Evolutionary conservation across 2,797 vertebrate species (phyloP).

Genomic region (Acestrorhynchus altus): DNA sequence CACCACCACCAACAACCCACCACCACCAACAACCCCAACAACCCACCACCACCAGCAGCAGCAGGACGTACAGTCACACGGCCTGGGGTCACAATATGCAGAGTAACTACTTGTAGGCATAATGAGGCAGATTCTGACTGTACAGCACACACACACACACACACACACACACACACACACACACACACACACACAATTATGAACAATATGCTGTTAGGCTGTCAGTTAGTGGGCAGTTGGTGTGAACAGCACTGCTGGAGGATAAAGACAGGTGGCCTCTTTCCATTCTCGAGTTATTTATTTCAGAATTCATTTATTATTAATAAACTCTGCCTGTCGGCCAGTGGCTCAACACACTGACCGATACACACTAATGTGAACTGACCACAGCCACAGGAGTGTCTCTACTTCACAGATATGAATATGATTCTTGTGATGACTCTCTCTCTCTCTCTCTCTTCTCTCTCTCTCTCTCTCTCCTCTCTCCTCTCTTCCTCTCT

Average conservation of each 20-base stretch:
- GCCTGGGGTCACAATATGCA: slow-evolving; percentile 7
- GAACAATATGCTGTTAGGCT: slow-evolving; percentile 14
- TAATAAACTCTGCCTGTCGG: no score
- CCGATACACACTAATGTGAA: no score
- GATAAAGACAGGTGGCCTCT: slow-evolving; percentile 3
- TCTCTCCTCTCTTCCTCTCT: slow-evolving; percentile 34
- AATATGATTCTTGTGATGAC: no score
- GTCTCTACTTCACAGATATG: no score
- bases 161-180: slow-evolving; percentile 45
- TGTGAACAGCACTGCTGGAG: background rate
- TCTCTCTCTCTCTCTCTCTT: no score
- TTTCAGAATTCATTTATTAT: background rate
- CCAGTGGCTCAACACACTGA: no score
- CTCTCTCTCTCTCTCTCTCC: slow-evolving; percentile 4
- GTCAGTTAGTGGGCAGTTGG: slow-evolving; percentile 21
- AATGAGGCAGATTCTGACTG: background rate
- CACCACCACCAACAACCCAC: slow-evolving; percentile 10
- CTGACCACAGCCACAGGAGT: no score
- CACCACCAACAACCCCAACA: no score
- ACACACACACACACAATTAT: slow-evolving; percentile 9
- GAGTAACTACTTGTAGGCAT: background rate
- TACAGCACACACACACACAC: slow-evolving; percentile 10
- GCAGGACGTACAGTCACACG: background rate
- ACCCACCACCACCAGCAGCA: no score
- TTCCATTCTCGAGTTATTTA: background rate